Conservation (phyloP, 2,888 invertebrate species). For the Blastobasis adustella region DNA sequence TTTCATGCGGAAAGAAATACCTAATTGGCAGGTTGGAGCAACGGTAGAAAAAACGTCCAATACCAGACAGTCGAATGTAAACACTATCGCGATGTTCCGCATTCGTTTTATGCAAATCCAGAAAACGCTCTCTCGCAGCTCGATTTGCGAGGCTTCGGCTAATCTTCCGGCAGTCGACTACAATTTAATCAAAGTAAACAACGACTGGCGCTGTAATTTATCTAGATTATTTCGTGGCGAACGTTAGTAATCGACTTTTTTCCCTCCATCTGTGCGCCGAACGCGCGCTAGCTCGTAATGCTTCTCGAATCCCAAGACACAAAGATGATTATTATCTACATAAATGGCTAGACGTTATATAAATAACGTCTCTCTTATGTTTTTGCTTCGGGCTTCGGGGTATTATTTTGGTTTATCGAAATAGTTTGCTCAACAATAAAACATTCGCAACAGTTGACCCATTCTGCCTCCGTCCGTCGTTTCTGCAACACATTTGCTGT, state of each 20-base stretch:
- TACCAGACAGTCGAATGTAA: conserved; percentile 32
- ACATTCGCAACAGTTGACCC: conserved; percentile 49
- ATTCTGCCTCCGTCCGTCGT: conserved; percentile 35
- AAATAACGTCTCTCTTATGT: conserved; percentile 35
- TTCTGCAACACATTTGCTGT: conserved; percentile 34
- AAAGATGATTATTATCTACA: conserved; percentile 53
- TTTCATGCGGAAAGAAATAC: not conserved
- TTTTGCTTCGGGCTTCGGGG: conserved; percentile 25
- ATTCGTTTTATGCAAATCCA: conserved; percentile 67
- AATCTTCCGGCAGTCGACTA: conserved; percentile 71
- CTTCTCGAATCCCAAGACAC: conserved; percentile 43
- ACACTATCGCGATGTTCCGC: conserved; percentile 52
- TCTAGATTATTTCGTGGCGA: conserved; percentile 72
- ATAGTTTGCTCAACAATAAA: conserved; percentile 35
- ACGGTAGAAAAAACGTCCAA: conserved; percentile 2
- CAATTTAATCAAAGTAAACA: conserved; percentile 75
- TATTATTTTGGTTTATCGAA: conserved; percentile 29
- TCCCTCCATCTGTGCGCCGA: conserved; percentile 43
- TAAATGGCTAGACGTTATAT: conserved; percentile 39
- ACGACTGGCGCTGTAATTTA: conserved; percentile 66
- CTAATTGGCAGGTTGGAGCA: conserved; percentile 5
- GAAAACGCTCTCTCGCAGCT: conserved; percentile 62
- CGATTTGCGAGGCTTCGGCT: conserved; percentile 70
- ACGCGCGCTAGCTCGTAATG: conserved; percentile 30
- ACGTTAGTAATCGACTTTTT: conserved; percentile 69